Evolutionary conservation across 92 coral and sea anemone genomes (phyloP), one percentile per base, ranked within the genome.

Genomic region (Epizoanthus fatuus): DNA sequence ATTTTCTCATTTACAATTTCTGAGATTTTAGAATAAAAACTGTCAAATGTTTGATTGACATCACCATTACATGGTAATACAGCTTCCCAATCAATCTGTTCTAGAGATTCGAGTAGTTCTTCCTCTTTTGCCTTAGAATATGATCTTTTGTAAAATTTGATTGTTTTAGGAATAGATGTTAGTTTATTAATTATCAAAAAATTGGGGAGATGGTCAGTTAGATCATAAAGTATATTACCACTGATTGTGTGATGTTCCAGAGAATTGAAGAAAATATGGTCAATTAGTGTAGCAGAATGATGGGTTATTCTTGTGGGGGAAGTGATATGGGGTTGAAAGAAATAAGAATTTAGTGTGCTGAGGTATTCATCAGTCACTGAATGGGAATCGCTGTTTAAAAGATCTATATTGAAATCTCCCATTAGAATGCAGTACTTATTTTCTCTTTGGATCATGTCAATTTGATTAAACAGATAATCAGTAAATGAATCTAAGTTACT

Each of bases 181-280:
- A 76, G 76, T 68, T 85, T 89, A 80, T 80, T 86, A 16, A 80
- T 79, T 16, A 86, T 69, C 47, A 42, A 42, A 0, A 42, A 29
- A 29, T 29, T 29, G 1, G 35, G 35, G 2, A 29, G 35, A 29
- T 29, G 35, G 35, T 29, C 35, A 65, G 86, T 56, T 22, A 78
- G 20, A 53, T 72, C 91, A 73, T 35, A 73, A 42, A 90, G 32
- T 45, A 80, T 73, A 74, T 90, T 90, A 12, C 91, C 88, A 81
- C 93, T 90, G 16, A 85, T 79, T 56, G 66, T 71, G 17, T 90
- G 65, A 75, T 86, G 68, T 17, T 86, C 91, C 35, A 86, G 64
- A n/a, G 93, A 81, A 74, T 74, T 90, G 53, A 90, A 86, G 60
- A 86, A 90, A 72, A 90, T 90, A 53, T 91, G 87, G 54, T 91